Evolutionary conservation across 2,888 invertebrate genomes (phyloP).

Genomic region (Oligia latruncula): DNA sequence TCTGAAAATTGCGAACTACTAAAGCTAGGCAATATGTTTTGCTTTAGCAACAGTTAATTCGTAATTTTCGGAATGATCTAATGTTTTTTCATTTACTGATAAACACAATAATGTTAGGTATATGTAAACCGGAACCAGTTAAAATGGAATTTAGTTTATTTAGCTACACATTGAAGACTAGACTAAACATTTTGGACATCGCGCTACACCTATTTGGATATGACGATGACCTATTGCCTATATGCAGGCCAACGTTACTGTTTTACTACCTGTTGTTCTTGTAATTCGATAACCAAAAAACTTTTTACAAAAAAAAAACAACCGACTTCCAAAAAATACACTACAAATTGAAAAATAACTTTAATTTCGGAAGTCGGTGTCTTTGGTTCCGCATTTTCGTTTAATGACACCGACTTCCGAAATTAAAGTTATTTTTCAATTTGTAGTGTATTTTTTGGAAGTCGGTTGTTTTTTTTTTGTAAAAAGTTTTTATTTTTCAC

Average conservation of each 20-base stretch:
- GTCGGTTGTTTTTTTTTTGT: too few species aligned
- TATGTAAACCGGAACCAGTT: not conserved
- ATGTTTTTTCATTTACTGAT: not conserved
- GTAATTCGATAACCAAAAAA: not conserved
- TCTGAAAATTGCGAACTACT: slow-evolving; percentile 2
- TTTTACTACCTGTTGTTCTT: not conserved
- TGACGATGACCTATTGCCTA: not conserved
- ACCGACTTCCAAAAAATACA: too few species aligned
- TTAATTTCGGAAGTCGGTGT: too few species aligned
- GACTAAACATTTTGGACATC: slow-evolving; percentile 1
- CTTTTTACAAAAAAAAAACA: too few species aligned
- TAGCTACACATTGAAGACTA: slow-evolving; percentile 8
- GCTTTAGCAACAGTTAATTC: not conserved
- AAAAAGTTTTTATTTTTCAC: too few species aligned
- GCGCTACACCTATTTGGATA: not conserved
- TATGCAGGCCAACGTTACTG: not conserved
- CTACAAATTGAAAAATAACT: too few species aligned
- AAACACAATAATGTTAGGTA: not conserved
- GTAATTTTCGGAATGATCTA: not conserved
- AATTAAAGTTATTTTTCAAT: too few species aligned
- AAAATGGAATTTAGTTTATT: slow-evolving; percentile 5
- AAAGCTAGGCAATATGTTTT: not conserved
- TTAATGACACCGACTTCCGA: too few species aligned
- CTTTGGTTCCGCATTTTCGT: too few species aligned
- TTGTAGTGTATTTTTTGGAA: too few species aligned